These are phyloP conservation scores for Belgica antarctica DNA, from an alignment of 2,888 invertebrate genomes.

Conservation along the genomic window DNA sequence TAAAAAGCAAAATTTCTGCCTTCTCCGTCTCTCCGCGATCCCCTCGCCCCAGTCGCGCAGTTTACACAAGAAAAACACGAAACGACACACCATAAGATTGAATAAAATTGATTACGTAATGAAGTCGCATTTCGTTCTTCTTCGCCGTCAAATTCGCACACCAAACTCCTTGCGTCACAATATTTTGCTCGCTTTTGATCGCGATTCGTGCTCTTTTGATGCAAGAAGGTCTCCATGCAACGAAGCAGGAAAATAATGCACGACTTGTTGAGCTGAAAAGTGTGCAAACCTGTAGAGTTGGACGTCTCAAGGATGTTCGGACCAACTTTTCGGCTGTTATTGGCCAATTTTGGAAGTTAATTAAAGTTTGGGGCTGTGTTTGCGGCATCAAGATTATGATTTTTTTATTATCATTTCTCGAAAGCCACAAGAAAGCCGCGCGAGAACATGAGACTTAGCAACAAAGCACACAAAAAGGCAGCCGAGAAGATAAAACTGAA, in stretches of 20 bases:
- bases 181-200: neutral
- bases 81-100: conserved; percentile 42
- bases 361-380: neutral
- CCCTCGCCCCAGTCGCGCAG: neutral
- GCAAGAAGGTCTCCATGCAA: conserved; percentile 15
- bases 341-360: conserved; percentile 34
- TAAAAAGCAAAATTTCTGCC: too few species aligned
- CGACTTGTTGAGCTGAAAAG: too few species aligned
- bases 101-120: conserved; percentile 44
- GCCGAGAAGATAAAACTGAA: conserved; percentile 27
- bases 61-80: conserved; percentile 11
- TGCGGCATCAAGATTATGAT: conserved; percentile 26
- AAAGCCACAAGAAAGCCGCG: neutral
- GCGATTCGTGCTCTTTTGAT: neutral
- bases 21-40: neutral
- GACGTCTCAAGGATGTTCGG: neutral
- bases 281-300: neutral
- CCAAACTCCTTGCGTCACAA: neutral
- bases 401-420: conserved; percentile 12
- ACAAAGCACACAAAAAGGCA: too few species aligned
- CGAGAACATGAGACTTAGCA: neutral
- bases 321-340: too few species aligned
- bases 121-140: conserved; percentile 17
- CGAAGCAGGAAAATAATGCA: neutral
- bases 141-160: neutral